Evolutionary conservation across 2,797 vertebrate species (phyloP).

Genomic region (Halcyon smyrnensis): DNA sequence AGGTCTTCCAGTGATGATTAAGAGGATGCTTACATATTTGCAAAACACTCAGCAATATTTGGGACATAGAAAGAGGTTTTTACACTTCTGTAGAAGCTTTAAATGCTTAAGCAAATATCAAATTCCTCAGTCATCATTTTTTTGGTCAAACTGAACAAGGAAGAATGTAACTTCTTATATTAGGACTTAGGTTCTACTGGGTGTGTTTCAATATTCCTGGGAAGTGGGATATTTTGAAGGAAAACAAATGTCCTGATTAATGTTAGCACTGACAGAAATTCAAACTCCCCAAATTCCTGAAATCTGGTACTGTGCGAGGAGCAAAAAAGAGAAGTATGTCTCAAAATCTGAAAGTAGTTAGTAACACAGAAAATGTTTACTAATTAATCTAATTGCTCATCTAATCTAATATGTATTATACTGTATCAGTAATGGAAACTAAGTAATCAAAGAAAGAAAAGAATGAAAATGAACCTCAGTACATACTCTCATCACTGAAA

Average conservation of each 20-base stretch:
- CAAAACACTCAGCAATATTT: neutral
- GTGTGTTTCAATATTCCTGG: neutral
- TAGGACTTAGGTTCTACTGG: neutral
- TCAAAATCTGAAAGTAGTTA: neutral
- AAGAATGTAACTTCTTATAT: neutral
- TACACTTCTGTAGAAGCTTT: neutral
- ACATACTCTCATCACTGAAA: neutral
- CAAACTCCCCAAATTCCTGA: neutral
- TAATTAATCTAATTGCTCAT: neutral
- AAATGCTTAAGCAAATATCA: neutral
- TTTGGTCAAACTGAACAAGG: neutral
- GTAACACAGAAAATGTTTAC: neutral
- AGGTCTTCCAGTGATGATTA: neutral
- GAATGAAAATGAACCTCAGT: neutral
- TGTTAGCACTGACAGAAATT: neutral
- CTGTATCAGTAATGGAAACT: neutral
- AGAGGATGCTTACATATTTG: fast-evolving
- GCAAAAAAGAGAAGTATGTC: neutral
- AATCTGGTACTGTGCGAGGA: neutral
- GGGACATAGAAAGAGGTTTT: neutral
- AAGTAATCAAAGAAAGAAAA: neutral
- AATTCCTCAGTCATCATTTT: neutral
- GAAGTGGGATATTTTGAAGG: neutral
- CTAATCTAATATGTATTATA: neutral
- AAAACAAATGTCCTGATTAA: neutral